phyloP scores from a whole-genome alignment of 2,888 invertebrate species.

The Dione vanillae region DNA sequence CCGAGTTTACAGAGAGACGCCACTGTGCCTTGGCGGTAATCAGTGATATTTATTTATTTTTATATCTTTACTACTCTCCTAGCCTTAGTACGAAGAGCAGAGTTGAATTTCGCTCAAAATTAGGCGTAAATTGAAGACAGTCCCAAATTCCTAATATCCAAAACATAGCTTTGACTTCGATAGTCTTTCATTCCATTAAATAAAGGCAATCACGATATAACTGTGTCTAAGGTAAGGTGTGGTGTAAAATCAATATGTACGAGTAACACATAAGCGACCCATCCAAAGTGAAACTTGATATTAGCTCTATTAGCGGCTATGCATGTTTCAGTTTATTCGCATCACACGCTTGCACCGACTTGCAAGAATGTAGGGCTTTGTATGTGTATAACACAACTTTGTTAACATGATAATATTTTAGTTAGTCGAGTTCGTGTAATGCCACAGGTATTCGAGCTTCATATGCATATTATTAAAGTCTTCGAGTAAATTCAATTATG shows the following conservation, averaged over 20 bases:
- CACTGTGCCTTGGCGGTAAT: no score
- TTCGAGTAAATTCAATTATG: no score
- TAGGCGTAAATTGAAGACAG: no score
- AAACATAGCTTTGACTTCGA: no score
- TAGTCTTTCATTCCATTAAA: background rate
- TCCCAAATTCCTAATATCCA: no score
- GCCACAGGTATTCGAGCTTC: background rate
- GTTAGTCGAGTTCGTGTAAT: conserved; percentile 4
- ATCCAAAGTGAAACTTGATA: conserved; percentile 26
- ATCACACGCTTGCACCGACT: conserved; percentile 12
- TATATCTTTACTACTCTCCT: no score
- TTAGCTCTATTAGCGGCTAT: conserved; percentile 21
- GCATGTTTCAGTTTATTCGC: conserved; percentile 14
- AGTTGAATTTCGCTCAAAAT: no score
- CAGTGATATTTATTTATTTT: no score
- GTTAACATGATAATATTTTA: conserved; percentile 2
- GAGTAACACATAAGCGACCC: conserved; percentile 2
- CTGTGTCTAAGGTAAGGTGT: background rate
- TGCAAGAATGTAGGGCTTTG: conserved; percentile 4
- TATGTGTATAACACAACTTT: background rate
- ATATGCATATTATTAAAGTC: no score
- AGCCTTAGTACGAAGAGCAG: no score
- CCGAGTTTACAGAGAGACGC: no score
- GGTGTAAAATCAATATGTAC: conserved; percentile 13
- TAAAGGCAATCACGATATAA: background rate